phyloP scores from a whole-genome alignment of 1,140 invertebrate genomes.

The Homarus americanus region DNA sequence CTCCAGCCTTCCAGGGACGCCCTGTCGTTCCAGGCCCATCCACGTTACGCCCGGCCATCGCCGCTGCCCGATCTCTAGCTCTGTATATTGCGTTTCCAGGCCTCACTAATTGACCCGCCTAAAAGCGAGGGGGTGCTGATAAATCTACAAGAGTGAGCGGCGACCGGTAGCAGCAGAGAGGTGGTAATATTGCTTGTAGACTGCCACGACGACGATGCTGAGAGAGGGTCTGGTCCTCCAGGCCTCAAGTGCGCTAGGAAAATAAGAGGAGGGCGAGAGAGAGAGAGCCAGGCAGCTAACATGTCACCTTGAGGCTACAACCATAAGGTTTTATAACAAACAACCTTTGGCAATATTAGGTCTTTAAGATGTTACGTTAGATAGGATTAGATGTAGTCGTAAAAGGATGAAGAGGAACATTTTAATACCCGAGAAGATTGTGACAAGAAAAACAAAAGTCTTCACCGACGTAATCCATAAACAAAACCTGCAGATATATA shows the following conservation, averaged over 20 bases:
- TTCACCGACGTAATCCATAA: too few relatives aligned
- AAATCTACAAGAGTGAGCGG: constrained; percentile 68
- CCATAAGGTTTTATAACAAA: too few relatives aligned
- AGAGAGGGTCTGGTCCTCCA: background rate
- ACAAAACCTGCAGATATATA: too few relatives aligned
- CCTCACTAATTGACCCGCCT: constrained; percentile 72
- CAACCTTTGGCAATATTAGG: too few relatives aligned
- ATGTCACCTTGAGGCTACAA: background rate
- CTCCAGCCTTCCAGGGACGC: constrained; percentile 11
- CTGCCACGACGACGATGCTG: background rate
- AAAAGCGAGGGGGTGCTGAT: constrained; percentile 64
- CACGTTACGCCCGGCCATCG: constrained; percentile 37
- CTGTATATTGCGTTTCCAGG: constrained; percentile 65
- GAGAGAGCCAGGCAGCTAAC: too few relatives aligned
- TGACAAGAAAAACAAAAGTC: too few relatives aligned
- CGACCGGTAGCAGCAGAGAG: constrained; percentile 33
- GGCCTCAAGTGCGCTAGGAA: background rate
- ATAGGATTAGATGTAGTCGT: too few relatives aligned
- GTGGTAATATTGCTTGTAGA: constrained; percentile 59
- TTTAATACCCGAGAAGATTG: too few relatives aligned
- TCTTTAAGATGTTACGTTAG: too few relatives aligned
- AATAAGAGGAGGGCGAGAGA: background rate
- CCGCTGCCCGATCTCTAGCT: constrained; percentile 20
- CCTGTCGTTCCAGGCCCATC: constrained; percentile 17
- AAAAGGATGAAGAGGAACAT: too few relatives aligned